Percentiles rank a stretch among this genome's conserved stretches.
phyloP scores from a whole-genome alignment of 1,140 invertebrate genomes.

The Micrasema minimum region DNA sequence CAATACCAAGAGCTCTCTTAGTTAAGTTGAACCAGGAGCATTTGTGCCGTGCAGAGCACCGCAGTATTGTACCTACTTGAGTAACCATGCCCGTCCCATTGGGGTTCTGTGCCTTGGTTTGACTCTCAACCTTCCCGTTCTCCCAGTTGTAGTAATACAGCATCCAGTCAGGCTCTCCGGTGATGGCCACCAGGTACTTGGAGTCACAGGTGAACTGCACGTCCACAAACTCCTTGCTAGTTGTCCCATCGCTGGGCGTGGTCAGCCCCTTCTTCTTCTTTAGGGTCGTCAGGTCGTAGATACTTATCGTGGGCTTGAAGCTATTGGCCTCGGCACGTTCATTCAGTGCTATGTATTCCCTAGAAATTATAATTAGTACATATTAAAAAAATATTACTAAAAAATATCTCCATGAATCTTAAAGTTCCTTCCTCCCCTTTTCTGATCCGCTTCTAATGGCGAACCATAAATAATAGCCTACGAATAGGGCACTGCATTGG shows the following conservation, averaged over 20 bases:
- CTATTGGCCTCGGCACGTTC: slow-evolving; percentile 61
- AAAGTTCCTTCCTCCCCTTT: too few relatives aligned
- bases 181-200: slow-evolving; percentile 80
- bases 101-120: slow-evolving; percentile 74
- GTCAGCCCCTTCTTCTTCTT: slow-evolving; percentile 72
- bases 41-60: background rate
- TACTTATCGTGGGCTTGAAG: slow-evolving; percentile 70
- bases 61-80: slow-evolving; percentile 39
- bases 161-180: slow-evolving; percentile 82
- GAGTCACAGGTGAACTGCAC: slow-evolving; percentile 83
- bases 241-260: slow-evolving; percentile 68
- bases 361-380: too few relatives aligned
- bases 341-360: slow-evolving; percentile 67
- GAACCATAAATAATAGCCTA: too few relatives aligned
- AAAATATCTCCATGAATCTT: too few relatives aligned
- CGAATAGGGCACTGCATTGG: too few relatives aligned
- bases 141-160: slow-evolving; percentile 87
- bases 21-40: too few relatives aligned
- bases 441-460: too few relatives aligned
- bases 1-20: too few relatives aligned
- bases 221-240: slow-evolving; percentile 73
- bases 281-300: slow-evolving; percentile 73
- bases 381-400: too few relatives aligned
- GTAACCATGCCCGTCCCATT: slow-evolving; percentile 68
- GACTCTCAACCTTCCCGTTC: slow-evolving; percentile 83